Percentiles rank a stretch among this genome's conserved stretches.
Evolutionary conservation across 1,140 invertebrate species (phyloP).

Genomic region (Berghia stephanieae): DNA sequence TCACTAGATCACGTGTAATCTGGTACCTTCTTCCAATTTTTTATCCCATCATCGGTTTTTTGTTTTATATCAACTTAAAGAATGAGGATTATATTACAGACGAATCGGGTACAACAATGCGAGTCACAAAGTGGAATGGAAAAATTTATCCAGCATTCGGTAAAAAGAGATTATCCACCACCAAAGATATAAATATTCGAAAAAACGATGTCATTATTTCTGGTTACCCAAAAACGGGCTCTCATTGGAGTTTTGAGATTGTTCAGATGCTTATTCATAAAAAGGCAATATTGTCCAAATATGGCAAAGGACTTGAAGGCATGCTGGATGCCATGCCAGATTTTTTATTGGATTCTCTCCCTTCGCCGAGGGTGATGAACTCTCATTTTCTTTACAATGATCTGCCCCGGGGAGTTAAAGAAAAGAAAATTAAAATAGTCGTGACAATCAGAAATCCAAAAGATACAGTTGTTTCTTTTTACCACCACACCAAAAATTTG

Average conservation of each 20-base stretch:
- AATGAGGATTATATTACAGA: too few relatives aligned
- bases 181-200: constrained; percentile 9
- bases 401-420: constrained; percentile 1
- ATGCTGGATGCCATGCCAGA: constrained; percentile 11
- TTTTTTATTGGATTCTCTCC: constrained; percentile 10
- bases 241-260: constrained; percentile 17
- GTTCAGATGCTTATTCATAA: background rate
- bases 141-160: too few relatives aligned
- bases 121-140: too few relatives aligned
- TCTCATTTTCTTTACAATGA: constrained; percentile 9
- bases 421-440: constrained; percentile 22
- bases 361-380: constrained; percentile 19
- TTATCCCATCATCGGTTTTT: too few relatives aligned
- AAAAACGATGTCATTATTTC: constrained; percentile 2
- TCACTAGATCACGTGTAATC: too few relatives aligned
- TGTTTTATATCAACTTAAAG: too few relatives aligned
- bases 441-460: constrained; percentile 13
- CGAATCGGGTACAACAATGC: too few relatives aligned
- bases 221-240: constrained; percentile 23
- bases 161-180: too few relatives aligned
- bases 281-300: background rate
- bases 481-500: background rate
- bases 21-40: too few relatives aligned
- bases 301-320: constrained; percentile 13
- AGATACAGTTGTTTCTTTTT: constrained; percentile 17